Evolutionary conservation across 35 echinoderm and acorn worm species (phyloP).

Genomic region (Eucidaris tribuloides): DNA sequence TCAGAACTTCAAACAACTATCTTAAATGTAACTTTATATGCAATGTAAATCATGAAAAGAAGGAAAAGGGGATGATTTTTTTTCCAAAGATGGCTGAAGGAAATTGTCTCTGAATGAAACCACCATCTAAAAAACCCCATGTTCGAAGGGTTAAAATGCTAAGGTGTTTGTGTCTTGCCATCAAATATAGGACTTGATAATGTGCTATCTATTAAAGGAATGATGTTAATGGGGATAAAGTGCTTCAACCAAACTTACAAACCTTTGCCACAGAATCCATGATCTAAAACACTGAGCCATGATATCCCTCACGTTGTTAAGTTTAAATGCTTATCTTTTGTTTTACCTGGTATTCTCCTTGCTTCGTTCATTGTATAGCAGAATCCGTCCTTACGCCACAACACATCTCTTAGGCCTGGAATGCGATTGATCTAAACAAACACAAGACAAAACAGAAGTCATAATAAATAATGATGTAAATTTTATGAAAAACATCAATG

Average conservation of each 20-base stretch:
- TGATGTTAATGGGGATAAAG: not conserved
- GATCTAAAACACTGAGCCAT: not conserved
- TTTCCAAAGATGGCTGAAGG: too few relatives aligned
- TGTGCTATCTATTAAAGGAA: not conserved
- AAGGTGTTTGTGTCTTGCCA: too few relatives aligned
- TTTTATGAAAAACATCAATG: not conserved
- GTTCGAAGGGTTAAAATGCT: too few relatives aligned
- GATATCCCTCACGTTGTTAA: not conserved
- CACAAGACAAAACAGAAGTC: not conserved
- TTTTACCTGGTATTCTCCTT: conserved; percentile 74
- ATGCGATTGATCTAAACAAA: conserved; percentile 75
- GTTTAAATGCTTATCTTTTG: not conserved
- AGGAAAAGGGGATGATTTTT: too few relatives aligned
- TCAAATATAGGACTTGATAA: not conserved
- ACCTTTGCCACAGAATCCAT: not conserved
- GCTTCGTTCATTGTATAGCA: conserved; percentile 90
- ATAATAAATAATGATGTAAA: not conserved
- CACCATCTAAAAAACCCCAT: too few relatives aligned
- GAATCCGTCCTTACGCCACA: conserved; percentile 93
- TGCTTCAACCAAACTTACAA: not conserved
- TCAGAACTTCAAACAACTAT: too few relatives aligned
- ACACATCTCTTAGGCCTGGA: conserved; percentile 75
- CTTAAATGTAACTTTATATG: too few relatives aligned
- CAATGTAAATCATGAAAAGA: too few relatives aligned
- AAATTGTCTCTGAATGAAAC: too few relatives aligned